Evolutionary conservation across 2,113 vertebrate species (phyloP).

Genomic region (Osmerus mordax): DNA sequence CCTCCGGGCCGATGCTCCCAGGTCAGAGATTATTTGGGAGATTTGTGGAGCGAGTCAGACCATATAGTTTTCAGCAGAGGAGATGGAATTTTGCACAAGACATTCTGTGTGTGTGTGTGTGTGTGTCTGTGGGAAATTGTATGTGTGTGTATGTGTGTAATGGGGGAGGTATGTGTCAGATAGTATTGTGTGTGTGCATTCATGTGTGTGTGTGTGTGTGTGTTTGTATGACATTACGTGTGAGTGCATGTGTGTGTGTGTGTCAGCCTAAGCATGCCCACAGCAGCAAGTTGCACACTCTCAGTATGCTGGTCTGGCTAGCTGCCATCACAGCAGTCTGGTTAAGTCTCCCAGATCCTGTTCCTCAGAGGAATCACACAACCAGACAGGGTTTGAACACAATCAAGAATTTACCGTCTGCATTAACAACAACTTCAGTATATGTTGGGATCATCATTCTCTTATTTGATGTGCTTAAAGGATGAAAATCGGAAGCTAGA

Average conservation of each 20-base stretch:
- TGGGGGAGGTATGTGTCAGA: not conserved
- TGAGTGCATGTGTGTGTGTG: constrained; percentile 12
- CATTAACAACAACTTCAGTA: constrained; percentile 25
- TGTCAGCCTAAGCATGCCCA: not conserved
- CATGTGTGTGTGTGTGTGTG: constrained; percentile 8
- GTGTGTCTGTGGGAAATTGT: not conserved
- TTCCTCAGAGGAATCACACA: constrained; percentile 35
- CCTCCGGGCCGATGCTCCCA: constrained; percentile 2
- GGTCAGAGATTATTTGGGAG: constrained; percentile 26
- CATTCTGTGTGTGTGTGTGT: not conserved
- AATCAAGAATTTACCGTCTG: constrained; percentile 36
- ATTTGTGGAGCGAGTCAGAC: constrained; percentile 24
- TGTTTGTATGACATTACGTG: not conserved
- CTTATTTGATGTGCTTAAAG: not conserved
- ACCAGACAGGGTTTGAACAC: constrained; percentile 38
- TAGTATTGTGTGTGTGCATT: not conserved
- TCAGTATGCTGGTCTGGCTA: constrained; percentile 26
- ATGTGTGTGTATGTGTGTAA: not conserved
- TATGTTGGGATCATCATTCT: not conserved
- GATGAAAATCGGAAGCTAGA: not conserved
- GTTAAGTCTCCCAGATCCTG: constrained; percentile 42
- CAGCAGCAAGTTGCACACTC: constrained; percentile 18
- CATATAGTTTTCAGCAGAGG: constrained; percentile 37
- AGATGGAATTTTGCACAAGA: constrained; percentile 27
- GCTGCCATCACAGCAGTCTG: constrained; percentile 39